Evolutionary conservation across 2,888 invertebrate species (phyloP).

Genomic region (Patella ulyssiponensis): DNA sequence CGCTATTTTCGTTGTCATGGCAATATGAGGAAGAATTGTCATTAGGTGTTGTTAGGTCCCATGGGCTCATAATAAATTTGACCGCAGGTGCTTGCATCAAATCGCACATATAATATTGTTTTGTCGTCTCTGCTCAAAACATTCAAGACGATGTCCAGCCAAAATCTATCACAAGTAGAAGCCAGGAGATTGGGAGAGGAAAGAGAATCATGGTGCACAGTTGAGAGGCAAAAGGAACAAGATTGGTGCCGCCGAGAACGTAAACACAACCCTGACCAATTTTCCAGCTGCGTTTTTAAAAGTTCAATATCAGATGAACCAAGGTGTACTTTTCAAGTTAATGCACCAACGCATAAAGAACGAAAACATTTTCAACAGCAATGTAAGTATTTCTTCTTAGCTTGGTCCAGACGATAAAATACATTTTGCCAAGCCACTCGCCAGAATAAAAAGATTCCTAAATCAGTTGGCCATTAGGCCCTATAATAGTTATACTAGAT

Average conservation of each 20-base stretch:
- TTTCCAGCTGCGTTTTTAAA: slow-evolving; percentile 53
- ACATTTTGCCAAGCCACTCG: too few species aligned
- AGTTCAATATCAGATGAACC: slow-evolving; percentile 45
- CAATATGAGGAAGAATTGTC: too few species aligned
- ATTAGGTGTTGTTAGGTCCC: too few species aligned
- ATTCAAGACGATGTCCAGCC: neutral
- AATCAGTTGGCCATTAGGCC: too few species aligned
- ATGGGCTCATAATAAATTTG: too few species aligned
- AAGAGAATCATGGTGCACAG: slow-evolving; percentile 67
- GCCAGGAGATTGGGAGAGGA: slow-evolving; percentile 47
- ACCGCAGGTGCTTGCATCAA: too few species aligned
- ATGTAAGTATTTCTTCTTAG: slow-evolving; percentile 43
- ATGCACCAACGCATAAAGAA: slow-evolving; percentile 57
- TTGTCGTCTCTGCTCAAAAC: neutral
- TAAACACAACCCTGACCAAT: slow-evolving; percentile 50
- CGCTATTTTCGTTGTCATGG: too few species aligned
- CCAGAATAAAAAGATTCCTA: too few species aligned
- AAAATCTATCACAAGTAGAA: slow-evolving; percentile 36
- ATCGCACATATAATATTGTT: too few species aligned
- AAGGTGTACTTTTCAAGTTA: slow-evolving; percentile 53
- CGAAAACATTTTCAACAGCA: slow-evolving; percentile 53
- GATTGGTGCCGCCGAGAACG: slow-evolving; percentile 62
- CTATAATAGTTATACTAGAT: too few species aligned
- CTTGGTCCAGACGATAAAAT: too few species aligned
- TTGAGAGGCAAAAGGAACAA: slow-evolving; percentile 65